Evolutionary conservation across 1,140 invertebrate species (phyloP).

Genomic region (Sycophaga agraensis): DNA sequence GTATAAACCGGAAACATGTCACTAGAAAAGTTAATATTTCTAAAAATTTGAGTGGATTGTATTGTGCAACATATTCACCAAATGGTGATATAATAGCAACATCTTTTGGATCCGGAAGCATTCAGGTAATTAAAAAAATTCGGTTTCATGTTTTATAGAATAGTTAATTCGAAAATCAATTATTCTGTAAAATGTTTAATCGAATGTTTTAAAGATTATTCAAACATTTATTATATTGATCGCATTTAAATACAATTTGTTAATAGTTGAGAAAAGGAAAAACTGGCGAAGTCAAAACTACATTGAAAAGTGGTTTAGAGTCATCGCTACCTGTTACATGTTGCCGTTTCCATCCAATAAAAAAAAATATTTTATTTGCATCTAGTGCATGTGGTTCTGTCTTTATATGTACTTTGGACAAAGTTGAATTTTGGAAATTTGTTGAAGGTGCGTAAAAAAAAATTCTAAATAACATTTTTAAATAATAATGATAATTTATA

Average conservation of each 20-base stretch:
- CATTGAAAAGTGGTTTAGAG: conserved; percentile 32
- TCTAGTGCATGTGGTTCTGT: conserved; percentile 41
- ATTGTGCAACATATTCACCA: conserved; percentile 34
- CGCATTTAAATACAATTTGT: not conserved
- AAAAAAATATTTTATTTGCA: conserved; percentile 35
- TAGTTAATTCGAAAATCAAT: too few relatives aligned
- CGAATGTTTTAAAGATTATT: not conserved
- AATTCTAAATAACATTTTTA: too few relatives aligned
- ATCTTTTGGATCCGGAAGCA: conserved; percentile 37
- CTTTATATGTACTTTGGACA: conserved; percentile 35
- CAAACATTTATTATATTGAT: not conserved
- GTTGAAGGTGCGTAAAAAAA: too few relatives aligned
- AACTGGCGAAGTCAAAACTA: conserved; percentile 33
- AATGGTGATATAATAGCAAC: conserved; percentile 33
- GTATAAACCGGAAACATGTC: conserved; percentile 18
- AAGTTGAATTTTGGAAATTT: conserved; percentile 36
- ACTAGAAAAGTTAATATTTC: conserved; percentile 34
- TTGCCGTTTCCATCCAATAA: conserved; percentile 42
- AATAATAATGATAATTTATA: too few relatives aligned
- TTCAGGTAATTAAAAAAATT: too few relatives aligned
- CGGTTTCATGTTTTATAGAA: too few relatives aligned
- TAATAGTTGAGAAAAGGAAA: conserved; percentile 34
- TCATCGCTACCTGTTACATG: conserved; percentile 37
- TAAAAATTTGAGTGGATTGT: conserved; percentile 36
- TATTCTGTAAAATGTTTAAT: too few relatives aligned